phyloP scores from a whole-genome alignment of 2,113 vertebrate genomes.

The Antennarius striatus region DNA sequence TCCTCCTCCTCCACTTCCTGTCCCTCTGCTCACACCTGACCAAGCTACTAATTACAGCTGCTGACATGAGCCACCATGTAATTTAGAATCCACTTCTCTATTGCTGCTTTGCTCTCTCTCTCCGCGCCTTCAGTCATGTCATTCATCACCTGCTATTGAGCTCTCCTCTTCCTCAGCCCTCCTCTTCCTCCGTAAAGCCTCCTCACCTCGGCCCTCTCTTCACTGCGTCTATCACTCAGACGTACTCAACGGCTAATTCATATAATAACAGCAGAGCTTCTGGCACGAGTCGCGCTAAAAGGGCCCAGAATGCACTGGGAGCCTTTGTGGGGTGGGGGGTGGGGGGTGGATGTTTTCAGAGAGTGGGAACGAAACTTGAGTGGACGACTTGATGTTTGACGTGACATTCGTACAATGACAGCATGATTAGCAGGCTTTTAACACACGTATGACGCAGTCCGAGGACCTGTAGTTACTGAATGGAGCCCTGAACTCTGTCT shows the following conservation, averaged over 20 bases:
- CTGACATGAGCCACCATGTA: conserved; percentile 70
- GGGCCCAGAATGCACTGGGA: conserved; percentile 1
- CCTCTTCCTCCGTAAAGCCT: conserved; percentile 51
- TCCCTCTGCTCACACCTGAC: conserved; percentile 73
- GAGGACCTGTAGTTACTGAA: no score
- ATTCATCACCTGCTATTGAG: conserved; percentile 72
- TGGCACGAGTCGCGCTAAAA: conserved; percentile 1
- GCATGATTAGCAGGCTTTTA: neutral
- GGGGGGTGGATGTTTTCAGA: no score
- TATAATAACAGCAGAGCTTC: conserved; percentile 26
- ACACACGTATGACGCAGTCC: neutral
- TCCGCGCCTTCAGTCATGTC: conserved; percentile 65
- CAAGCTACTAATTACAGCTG: conserved; percentile 73
- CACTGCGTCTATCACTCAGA: conserved; percentile 43
- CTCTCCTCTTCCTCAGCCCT: conserved; percentile 29
- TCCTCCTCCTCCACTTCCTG: conserved; percentile 62
- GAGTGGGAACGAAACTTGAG: neutral
- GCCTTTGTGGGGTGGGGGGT: neutral
- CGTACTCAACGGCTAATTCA: conserved; percentile 33
- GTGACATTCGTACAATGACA: conserved; percentile 41
- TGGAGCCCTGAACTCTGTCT: no score
- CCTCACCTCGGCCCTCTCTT: conserved; percentile 29
- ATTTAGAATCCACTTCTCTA: conserved; percentile 71
- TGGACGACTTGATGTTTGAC: conserved; percentile 17
- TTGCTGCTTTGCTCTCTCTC: conserved; percentile 43